Conservation (phyloP, 2,888 invertebrate species). For the Pterobdella sp. region DNA sequence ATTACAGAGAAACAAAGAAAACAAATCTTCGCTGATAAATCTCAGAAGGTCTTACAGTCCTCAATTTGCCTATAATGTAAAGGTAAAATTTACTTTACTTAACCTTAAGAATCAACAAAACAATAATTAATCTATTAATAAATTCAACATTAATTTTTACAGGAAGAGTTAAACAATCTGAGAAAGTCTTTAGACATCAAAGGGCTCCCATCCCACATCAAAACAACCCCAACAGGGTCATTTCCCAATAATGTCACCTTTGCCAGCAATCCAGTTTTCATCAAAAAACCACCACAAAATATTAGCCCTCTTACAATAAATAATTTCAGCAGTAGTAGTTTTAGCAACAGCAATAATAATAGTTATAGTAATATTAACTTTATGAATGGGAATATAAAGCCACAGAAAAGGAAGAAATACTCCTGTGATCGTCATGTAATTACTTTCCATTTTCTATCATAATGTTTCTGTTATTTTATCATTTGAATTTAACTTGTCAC, state of each 20-base stretch:
- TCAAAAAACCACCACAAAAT: not conserved
- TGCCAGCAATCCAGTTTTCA: not conserved
- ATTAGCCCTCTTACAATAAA: not conserved
- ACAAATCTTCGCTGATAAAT: not conserved
- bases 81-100: not conserved
- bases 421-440: slow-evolving; percentile 20
- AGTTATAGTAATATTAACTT: slow-evolving; percentile 6
- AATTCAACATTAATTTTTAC: not conserved
- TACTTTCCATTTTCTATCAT: too few species aligned
- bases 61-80: not conserved
- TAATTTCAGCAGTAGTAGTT: not conserved
- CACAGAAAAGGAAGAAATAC: slow-evolving; percentile 16
- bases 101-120: not conserved
- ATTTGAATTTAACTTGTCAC: too few species aligned
- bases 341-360: not conserved
- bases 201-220: not conserved
- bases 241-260: not conserved
- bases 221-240: not conserved
- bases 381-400: not conserved
- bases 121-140: not conserved
- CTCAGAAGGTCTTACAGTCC: slow-evolving; percentile 8
- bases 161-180: not conserved
- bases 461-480: too few species aligned
- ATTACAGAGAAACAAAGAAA: not conserved
- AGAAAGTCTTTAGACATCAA: not conserved